Conservation (phyloP, 2,797 vertebrate species). For the Sebastes hubbsi region DNA sequence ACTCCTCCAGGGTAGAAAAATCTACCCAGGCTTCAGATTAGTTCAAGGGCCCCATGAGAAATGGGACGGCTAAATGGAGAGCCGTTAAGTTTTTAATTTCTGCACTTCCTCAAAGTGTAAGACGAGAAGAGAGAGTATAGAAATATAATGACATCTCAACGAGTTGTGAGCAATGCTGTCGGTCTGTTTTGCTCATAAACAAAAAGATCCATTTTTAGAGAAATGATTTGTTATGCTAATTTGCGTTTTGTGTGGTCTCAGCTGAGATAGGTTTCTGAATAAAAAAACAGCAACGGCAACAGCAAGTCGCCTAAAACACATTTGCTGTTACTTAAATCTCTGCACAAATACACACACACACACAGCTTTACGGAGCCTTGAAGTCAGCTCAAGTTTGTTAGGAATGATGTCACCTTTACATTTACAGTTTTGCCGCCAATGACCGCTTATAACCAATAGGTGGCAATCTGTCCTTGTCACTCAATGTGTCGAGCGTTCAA, state of each 20-base stretch:
- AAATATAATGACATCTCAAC: slow-evolving; percentile 43
- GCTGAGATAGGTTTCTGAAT: slow-evolving; percentile 27
- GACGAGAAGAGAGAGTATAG: slow-evolving; percentile 20
- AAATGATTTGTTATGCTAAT: slow-evolving; percentile 52
- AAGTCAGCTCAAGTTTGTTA: neutral
- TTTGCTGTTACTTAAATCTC: neutral
- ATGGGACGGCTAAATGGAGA: slow-evolving; percentile 60
- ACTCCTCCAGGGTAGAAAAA: slow-evolving; percentile 65
- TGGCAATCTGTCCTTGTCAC: slow-evolving; percentile 77
- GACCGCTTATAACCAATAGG: slow-evolving; percentile 69
- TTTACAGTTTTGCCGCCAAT: slow-evolving; percentile 32
- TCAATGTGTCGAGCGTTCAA: slow-evolving; percentile 17
- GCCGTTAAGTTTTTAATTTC: slow-evolving; percentile 67
- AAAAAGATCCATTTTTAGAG: slow-evolving; percentile 40
- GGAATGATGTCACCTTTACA: slow-evolving; percentile 30
- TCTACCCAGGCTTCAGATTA: slow-evolving; percentile 73
- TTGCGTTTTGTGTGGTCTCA: slow-evolving; percentile 32
- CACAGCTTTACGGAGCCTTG: neutral
- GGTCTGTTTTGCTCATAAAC: slow-evolving; percentile 32
- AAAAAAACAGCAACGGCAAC: slow-evolving; percentile 12
- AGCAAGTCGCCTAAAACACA: slow-evolving; percentile 19
- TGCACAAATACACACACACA: neutral
- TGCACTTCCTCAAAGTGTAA: slow-evolving; percentile 43
- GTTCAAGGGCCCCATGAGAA: slow-evolving; percentile 68
- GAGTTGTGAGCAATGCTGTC: slow-evolving; percentile 12